Evolutionary conservation across 2,888 invertebrate genomes (phyloP).

Genomic region (Lordiphosa fenestrarum): DNA sequence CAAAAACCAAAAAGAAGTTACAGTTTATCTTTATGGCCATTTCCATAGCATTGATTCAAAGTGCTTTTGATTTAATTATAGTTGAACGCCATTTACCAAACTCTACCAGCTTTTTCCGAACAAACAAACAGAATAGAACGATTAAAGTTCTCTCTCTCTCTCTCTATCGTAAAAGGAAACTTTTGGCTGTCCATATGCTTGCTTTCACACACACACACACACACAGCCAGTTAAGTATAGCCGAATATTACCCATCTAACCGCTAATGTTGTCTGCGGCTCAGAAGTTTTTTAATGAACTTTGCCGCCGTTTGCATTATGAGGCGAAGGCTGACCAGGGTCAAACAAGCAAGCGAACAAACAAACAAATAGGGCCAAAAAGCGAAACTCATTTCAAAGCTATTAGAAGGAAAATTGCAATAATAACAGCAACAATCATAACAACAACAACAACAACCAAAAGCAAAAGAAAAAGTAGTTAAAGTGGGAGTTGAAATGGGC

Average conservation of each 20-base stretch:
- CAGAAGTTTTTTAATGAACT: slow-evolving; percentile 31
- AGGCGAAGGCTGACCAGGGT: slow-evolving; percentile 11
- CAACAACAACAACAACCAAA: slow-evolving; percentile 1
- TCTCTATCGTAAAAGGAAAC: not conserved
- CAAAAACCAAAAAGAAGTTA: no score
- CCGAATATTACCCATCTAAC: slow-evolving; percentile 19
- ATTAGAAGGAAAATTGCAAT: slow-evolving; percentile 49
- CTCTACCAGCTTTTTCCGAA: no score
- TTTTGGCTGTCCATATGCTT: slow-evolving; percentile 6
- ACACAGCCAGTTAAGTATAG: slow-evolving; percentile 10
- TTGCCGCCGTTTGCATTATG: slow-evolving; percentile 29
- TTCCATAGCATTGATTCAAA: no score
- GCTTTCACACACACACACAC: slow-evolving; percentile 1
- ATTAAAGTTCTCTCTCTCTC: no score
- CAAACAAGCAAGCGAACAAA: slow-evolving; percentile 14
- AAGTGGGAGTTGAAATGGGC: not conserved
- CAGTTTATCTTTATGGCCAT: no score
- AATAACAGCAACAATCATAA: slow-evolving; percentile 8
- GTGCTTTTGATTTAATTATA: no score
- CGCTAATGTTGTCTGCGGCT: slow-evolving; percentile 39
- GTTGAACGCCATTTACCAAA: no score
- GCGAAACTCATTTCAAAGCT: slow-evolving; percentile 70
- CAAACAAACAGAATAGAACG: no score
- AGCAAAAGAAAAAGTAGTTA: slow-evolving; percentile 9
- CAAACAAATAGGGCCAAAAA: slow-evolving; percentile 42